phyloP scores from a whole-genome alignment of 2,113 vertebrate species.

The Corythornis madagascariensis region DNA sequence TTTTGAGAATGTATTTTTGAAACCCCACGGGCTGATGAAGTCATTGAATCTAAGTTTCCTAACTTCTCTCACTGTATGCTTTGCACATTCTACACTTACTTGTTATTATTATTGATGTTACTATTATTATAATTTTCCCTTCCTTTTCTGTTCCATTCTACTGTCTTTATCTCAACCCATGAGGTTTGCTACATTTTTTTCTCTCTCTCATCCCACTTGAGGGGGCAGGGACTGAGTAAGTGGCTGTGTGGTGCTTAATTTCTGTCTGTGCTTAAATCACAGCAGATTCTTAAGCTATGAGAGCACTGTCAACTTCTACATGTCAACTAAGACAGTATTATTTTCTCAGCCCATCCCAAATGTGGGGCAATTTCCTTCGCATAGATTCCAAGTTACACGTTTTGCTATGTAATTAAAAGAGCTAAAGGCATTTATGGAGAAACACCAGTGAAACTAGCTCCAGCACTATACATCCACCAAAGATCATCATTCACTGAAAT shows the following conservation, averaged over 20 bases:
- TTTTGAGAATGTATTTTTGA: not conserved
- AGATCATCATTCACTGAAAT: not conserved
- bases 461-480: not conserved
- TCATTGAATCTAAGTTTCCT: not conserved
- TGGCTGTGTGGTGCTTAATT: not conserved
- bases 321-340: not conserved
- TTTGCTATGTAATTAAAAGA: constrained; percentile 1
- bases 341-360: not conserved
- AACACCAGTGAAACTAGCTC: not conserved
- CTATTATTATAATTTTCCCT: not conserved
- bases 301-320: not conserved
- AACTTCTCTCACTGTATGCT: not conserved
- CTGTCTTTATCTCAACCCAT: not conserved
- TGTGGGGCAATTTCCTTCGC: not conserved
- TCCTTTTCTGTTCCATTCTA: not conserved
- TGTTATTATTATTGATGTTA: not conserved
- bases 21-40: not conserved
- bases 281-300: not conserved
- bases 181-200: not conserved
- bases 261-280: not conserved
- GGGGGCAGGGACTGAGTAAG: not conserved
- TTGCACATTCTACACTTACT: not conserved
- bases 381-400: not conserved
- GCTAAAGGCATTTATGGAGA: not conserved
- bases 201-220: not conserved